phyloP scores from a whole-genome alignment of 2,888 invertebrate species.

The Silvanus unidentatus region DNA sequence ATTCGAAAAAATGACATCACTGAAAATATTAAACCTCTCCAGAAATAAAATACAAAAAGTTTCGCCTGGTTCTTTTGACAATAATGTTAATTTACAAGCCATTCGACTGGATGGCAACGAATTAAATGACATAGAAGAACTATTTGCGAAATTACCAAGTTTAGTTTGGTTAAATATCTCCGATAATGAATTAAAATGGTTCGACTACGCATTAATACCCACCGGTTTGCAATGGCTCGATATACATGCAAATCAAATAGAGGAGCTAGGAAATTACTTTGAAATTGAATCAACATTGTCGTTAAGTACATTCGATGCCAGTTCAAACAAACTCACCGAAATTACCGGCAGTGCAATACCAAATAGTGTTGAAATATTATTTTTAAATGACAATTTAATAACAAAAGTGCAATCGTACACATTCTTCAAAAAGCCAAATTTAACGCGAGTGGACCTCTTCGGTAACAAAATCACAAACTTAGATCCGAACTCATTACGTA shows the following conservation, averaged over 20 bases:
- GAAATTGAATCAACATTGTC: constrained; percentile 76
- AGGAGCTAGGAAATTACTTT: constrained; percentile 77
- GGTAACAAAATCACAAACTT: constrained; percentile 73
- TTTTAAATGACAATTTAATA: constrained; percentile 74
- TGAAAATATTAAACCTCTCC: constrained; percentile 78
- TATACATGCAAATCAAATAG: constrained; percentile 77
- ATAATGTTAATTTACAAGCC: constrained; percentile 70
- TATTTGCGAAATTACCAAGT: constrained; percentile 75
- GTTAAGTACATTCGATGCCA: constrained; percentile 74
- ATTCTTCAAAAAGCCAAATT: constrained; percentile 79
- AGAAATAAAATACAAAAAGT: constrained; percentile 76
- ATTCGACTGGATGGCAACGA: constrained; percentile 78
- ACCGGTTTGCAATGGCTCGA: constrained; percentile 79
- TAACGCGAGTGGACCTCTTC: constrained; percentile 74
- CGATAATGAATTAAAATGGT: constrained; percentile 75
- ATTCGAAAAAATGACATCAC: constrained; percentile 68
- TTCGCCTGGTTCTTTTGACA: constrained; percentile 72
- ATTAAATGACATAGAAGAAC: constrained; percentile 68
- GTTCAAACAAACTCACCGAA: constrained; percentile 73
- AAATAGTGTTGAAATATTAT: constrained; percentile 72
- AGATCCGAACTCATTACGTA: constrained; percentile 69
- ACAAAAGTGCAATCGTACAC: constrained; percentile 80
- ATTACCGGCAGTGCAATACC: constrained; percentile 78
- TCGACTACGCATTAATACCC: constrained; percentile 81
- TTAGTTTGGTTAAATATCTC: constrained; percentile 82